Conservation (phyloP, 2,888 invertebrate species). For the Andrena dorsata region DNA sequence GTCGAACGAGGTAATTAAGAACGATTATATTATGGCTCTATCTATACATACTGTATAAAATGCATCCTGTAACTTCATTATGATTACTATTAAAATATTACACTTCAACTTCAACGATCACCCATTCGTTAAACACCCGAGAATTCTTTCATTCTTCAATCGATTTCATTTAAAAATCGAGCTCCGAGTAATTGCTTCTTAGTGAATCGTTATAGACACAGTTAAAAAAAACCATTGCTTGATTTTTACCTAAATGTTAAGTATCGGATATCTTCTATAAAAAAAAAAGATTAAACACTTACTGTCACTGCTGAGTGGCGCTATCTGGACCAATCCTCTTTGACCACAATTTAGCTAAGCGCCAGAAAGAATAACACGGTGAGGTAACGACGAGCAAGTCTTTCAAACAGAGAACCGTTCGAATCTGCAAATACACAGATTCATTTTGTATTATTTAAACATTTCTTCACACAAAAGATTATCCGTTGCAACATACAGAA, state of each 20-base stretch:
- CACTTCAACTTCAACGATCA: constrained; percentile 68
- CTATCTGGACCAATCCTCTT: constrained; percentile 4
- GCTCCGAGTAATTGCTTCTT: background rate
- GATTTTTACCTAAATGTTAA: background rate
- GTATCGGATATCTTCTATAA: background rate
- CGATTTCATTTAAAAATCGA: background rate
- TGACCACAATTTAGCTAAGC: too few relatives aligned
- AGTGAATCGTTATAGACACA: background rate
- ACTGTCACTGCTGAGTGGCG: background rate
- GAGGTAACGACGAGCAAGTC: background rate
- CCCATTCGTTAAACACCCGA: constrained; percentile 19
- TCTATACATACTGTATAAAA: constrained; percentile 85
- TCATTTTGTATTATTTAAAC: background rate
- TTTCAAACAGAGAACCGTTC: background rate
- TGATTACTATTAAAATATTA: constrained; percentile 83
- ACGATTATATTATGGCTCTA: constrained; percentile 82
- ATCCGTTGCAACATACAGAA: constrained; percentile 9
- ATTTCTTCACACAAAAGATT: background rate
- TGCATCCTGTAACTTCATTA: constrained; percentile 83
- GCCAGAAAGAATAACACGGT: background rate
- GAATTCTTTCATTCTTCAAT: background rate
- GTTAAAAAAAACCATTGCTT: background rate
- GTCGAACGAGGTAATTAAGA: constrained; percentile 78
- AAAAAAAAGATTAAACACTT: background rate
- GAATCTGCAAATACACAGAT: background rate